Evolutionary conservation across 2,113 vertebrate genomes (phyloP).

Genomic region (Tetraodon nigroviridis): DNA sequence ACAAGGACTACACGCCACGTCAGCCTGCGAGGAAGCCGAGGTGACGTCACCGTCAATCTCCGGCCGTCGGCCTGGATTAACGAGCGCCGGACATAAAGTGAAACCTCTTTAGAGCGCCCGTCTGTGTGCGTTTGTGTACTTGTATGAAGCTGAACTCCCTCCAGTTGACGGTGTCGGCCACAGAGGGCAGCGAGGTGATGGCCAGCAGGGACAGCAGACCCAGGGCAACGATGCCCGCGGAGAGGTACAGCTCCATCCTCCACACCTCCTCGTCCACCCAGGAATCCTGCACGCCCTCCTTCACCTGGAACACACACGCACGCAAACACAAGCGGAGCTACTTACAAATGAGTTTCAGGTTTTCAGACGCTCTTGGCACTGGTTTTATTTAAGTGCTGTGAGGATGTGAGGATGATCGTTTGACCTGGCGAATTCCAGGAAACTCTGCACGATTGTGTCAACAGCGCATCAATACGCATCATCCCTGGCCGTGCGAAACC

Average conservation of each 20-base stretch:
- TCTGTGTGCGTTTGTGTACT: conserved; percentile 58
- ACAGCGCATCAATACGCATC: too few species aligned
- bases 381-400: too few species aligned
- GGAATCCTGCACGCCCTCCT: conserved; percentile 67
- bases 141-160: conserved; percentile 95
- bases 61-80: background rate
- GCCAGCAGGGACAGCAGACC: conserved; percentile 88
- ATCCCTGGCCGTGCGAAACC: too few species aligned
- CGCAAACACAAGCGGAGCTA: background rate
- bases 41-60: conserved; percentile 1
- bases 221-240: conserved; percentile 88
- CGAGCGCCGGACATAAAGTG: background rate
- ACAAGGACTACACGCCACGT: background rate
- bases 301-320: conserved; percentile 67
- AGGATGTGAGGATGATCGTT: too few species aligned
- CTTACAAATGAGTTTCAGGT: too few species aligned
- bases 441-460: too few species aligned
- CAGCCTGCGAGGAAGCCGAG: background rate
- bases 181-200: conserved; percentile 89
- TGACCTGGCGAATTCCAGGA: too few species aligned
- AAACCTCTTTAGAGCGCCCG: background rate
- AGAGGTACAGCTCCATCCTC: conserved; percentile 94
- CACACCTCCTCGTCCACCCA: conserved; percentile 91
- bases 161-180: conserved; percentile 89
- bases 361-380: too few species aligned